Evolutionary conservation across 2,888 invertebrate genomes (phyloP), one percentile per base, ranked within the genome.

Genomic region (Odontomyia ornata): DNA sequence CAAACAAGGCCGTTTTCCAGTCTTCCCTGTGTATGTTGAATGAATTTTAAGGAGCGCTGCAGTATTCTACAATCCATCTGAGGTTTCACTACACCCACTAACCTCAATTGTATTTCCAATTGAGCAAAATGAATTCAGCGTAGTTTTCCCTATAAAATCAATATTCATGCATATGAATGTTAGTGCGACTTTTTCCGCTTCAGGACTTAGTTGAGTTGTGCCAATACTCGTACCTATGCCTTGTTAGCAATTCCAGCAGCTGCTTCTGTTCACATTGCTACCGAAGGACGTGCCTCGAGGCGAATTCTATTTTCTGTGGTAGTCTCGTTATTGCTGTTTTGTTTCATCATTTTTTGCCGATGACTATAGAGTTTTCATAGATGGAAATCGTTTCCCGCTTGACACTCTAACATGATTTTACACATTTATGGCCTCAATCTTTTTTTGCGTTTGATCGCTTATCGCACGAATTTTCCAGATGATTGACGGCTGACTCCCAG

Each of bases 231-330:
- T n/a, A 60, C 2, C 60, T 43, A 30, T 65, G 43, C 65, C 36
- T 36, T 43, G 65, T 65, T 65, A 65, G 36, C 65, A 25, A 25
- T 25, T 60, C 23, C 52, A 23, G 43, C 65, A 65, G 65, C 43
- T 65, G 65, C 36, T 18, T 18, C 11, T 43, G 18, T 65, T 65
- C 65, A 18, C 60, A 65, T 65, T 43, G 36, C 21, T 30, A 43
- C 18, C 30, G 65, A n/a, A 65, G 65, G 65, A 65, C 65, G 65
- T 65, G 65, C 13, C 65, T 65, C 28, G 43, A 65, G 62, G 65
- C 65, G 43, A 65, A 18, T 65, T 60, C 25, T 13, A 25, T 60
- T 25, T 60, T 25, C 4, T 15, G 25, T 23, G 60, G 13, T 43
- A n/a, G 52, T 52, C 52, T 52, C 52, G 52, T 52, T 13, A 52